Conservation (phyloP, 2,113 vertebrate genomes). For the Leptosomus discolor region DNA sequence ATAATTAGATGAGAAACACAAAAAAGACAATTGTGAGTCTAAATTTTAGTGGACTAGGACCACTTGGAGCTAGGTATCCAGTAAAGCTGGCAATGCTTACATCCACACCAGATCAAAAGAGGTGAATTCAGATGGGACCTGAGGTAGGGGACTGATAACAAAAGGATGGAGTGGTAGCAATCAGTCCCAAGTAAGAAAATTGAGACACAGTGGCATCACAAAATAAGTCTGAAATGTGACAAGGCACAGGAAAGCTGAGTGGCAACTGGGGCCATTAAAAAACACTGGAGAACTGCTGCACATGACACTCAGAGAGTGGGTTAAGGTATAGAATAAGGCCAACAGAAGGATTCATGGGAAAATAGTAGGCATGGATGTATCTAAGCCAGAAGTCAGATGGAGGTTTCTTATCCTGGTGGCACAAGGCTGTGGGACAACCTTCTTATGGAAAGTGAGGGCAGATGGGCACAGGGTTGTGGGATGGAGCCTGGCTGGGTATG, state of each 20-base stretch:
- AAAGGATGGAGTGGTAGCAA: background rate
- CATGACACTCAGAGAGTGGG: background rate
- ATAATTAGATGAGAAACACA: background rate
- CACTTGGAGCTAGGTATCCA: background rate
- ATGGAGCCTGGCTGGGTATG: background rate
- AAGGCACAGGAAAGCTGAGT: background rate
- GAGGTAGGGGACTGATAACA: background rate
- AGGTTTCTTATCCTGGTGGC: background rate
- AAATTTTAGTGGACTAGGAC: background rate
- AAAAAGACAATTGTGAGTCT: background rate
- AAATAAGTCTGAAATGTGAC: background rate
- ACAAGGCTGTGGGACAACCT: background rate
- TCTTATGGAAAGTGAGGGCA: background rate
- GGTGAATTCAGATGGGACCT: background rate
- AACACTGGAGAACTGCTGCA: rapidly evolving
- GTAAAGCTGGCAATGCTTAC: background rate
- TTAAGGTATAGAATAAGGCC: background rate
- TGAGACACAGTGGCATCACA: background rate
- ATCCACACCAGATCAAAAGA: background rate
- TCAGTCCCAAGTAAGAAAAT: background rate
- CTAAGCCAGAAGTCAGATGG: background rate
- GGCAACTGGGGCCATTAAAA: background rate
- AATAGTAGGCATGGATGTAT: background rate
- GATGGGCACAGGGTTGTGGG: background rate
- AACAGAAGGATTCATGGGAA: background rate